phyloP scores from a whole-genome alignment of 2,113 vertebrate genomes.

The Solea solea region DNA sequence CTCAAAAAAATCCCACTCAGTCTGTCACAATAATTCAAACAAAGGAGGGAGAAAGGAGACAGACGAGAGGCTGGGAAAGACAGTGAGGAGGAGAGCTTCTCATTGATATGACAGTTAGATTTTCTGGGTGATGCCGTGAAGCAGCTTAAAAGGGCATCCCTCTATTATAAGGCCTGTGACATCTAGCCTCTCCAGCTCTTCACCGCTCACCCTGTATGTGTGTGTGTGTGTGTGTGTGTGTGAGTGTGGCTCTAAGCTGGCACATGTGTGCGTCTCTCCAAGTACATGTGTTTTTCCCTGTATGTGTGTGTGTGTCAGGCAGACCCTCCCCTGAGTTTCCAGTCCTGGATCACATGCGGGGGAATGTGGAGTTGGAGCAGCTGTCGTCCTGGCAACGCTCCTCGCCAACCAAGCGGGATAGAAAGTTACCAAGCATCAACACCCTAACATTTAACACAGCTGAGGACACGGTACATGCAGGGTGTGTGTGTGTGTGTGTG shows the following conservation, averaged over 20 bases:
- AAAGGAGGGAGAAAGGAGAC: conserved; percentile 23
- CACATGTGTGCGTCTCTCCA: conserved; percentile 6
- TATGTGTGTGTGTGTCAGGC: conserved; percentile 30
- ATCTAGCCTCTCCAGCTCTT: conserved; percentile 65
- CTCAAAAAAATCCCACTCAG: conserved; percentile 5
- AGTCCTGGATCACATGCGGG: conserved; percentile 65
- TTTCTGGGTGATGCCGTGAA: conserved; percentile 68
- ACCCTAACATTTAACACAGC: conserved; percentile 50
- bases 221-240: conserved; percentile 23
- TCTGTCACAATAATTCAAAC: conserved; percentile 52
- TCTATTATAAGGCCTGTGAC: conserved; percentile 70
- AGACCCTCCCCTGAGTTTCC: conserved; percentile 64
- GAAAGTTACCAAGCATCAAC: conserved; percentile 58
- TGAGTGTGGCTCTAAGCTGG: conserved; percentile 2
- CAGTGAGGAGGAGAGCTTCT: conserved; percentile 43
- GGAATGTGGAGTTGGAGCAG: conserved; percentile 75
- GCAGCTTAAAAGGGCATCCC: conserved; percentile 74
- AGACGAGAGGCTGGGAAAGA: conserved; percentile 38
- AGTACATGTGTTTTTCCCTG: conserved; percentile 18
- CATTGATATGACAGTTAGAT: conserved; percentile 80
- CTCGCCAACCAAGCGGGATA: conserved; percentile 44
- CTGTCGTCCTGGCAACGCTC: conserved; percentile 72
- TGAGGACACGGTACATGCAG: conserved; percentile 31
- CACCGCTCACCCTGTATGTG: conserved; percentile 13
- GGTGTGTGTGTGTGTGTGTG: conserved; percentile 15